Evolutionary conservation across 2,113 vertebrate genomes (phyloP).

Genomic region (Trogon surrucura): DNA sequence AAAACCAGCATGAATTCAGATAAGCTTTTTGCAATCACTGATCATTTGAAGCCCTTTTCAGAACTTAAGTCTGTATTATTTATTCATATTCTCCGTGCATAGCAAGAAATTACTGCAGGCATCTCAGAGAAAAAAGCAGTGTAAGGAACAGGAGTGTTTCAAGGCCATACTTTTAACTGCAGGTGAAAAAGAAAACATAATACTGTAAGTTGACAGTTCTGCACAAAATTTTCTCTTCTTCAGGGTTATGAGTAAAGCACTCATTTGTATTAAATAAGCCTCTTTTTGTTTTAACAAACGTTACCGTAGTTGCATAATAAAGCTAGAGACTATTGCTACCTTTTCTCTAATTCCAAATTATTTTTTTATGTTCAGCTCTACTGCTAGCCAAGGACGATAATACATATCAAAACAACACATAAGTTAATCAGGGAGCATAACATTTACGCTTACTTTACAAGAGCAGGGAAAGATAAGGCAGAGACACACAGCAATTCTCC

Average conservation of each 20-base stretch:
- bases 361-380: neutral
- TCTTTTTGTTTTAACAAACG: neutral
- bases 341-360: neutral
- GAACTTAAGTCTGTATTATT: neutral
- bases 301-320: neutral
- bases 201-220: neutral
- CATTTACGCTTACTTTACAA: neutral
- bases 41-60: neutral
- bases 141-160: neutral
- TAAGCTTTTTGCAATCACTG: neutral
- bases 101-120: neutral
- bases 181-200: neutral
- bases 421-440: neutral
- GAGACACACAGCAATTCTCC: rapidly evolving
- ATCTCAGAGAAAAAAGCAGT: neutral
- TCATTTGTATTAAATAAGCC: neutral
- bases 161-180: neutral
- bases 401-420: neutral
- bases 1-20: neutral
- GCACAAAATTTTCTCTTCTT: neutral
- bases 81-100: neutral
- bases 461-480: neutral
- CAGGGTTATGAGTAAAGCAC: neutral
- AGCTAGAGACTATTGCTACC: neutral
- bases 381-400: neutral